Conservation (phyloP, 2,888 invertebrate species). For the Ornithoptera priamus region DNA sequence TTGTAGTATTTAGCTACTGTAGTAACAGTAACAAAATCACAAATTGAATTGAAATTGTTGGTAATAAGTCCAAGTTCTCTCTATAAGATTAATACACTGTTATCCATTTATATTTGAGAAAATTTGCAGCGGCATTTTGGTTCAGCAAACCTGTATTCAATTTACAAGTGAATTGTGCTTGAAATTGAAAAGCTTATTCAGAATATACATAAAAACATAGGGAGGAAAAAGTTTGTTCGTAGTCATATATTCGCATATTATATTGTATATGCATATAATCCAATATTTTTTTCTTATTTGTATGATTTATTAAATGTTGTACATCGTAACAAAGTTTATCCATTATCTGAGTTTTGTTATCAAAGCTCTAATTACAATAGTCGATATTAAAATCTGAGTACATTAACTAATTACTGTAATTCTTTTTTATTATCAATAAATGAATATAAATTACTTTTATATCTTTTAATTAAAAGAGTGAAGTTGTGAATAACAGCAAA, state of each 20-base stretch:
- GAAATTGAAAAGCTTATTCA: constrained; percentile 21
- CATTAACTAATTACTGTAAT: too few relatives aligned
- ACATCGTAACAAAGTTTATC: too few relatives aligned
- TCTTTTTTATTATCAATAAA: background rate
- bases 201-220: constrained; percentile 1
- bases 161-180: constrained; percentile 20
- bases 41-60: background rate
- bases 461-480: background rate
- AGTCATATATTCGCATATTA: background rate
- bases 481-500: too few relatives aligned
- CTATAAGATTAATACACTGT: background rate
- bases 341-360: too few relatives aligned
- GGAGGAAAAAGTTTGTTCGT: background rate
- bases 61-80: background rate
- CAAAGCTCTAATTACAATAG: too few relatives aligned
- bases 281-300: too few relatives aligned
- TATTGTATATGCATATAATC: too few relatives aligned
- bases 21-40: too few relatives aligned
- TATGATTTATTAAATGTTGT: too few relatives aligned
- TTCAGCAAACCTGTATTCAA: constrained; percentile 17
- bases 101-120: background rate
- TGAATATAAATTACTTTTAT: background rate
- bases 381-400: too few relatives aligned
- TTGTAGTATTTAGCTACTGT: too few relatives aligned
- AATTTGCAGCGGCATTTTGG: constrained; percentile 11